A percentile compares a stretch with the other conserved stretches of the same genome.
Conservation (phyloP, 2,888 invertebrate species). For the Eudasyphora cyanicolor region DNA sequence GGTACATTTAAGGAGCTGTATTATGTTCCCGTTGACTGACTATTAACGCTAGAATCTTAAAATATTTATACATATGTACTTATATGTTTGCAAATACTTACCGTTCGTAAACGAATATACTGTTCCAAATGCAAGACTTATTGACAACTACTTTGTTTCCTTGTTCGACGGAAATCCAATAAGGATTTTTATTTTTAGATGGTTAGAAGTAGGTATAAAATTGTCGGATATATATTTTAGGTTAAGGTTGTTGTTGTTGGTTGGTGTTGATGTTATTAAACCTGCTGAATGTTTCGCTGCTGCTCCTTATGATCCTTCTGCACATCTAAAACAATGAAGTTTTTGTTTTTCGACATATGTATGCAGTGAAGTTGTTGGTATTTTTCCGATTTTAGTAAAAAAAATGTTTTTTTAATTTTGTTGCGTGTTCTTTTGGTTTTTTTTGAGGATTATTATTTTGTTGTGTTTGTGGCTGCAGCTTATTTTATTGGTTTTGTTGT, state of each 20-base stretch:
- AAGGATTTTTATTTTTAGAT: neutral
- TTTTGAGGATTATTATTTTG: neutral
- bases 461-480: neutral
- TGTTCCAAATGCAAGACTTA: neutral
- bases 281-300: neutral
- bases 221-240: neutral
- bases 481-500: neutral
- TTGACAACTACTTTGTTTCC: too few relatives aligned
- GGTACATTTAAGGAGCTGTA: too few relatives aligned
- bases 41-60: too few relatives aligned
- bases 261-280: slow-evolving; percentile 9
- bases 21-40: too few relatives aligned
- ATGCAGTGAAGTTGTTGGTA: neutral
- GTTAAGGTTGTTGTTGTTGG: neutral
- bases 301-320: neutral
- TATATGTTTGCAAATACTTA: too few relatives aligned
- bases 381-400: neutral
- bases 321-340: neutral
- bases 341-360: neutral
- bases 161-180: too few relatives aligned
- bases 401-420: neutral
- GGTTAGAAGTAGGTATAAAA: slow-evolving; percentile 6
- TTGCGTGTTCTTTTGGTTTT: neutral
- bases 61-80: too few relatives aligned
- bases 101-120: slow-evolving; percentile 49